phyloP scores from a whole-genome alignment of 1,140 invertebrate genomes.

The Cyclina sinensis region DNA sequence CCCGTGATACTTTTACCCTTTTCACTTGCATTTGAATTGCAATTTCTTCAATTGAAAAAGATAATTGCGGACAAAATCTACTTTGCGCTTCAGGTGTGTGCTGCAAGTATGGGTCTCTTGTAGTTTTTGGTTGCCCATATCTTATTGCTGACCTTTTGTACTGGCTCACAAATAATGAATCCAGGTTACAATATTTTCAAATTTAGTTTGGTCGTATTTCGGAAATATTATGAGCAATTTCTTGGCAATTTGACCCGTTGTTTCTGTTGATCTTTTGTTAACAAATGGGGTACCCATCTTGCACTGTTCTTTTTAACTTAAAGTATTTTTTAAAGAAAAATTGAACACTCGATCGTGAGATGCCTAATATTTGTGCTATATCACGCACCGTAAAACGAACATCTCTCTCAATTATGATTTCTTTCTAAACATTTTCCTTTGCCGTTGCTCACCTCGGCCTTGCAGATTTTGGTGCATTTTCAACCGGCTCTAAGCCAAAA shows the following conservation, averaged over 20 bases:
- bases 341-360: neutral
- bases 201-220: neutral
- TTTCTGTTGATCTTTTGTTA: neutral
- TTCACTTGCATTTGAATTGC: no score
- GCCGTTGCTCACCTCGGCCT: neutral
- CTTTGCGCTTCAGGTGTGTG: neutral
- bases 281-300: no score
- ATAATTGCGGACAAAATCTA: no score
- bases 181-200: neutral
- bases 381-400: neutral
- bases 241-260: neutral
- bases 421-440: neutral
- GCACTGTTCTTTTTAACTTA: no score
- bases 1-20: neutral
- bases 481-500: neutral
- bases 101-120: constrained; percentile 1
- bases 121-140: constrained; percentile 21
- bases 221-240: neutral
- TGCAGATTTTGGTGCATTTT: neutral
- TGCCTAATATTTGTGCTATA: neutral
- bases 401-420: constrained; percentile 5
- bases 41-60: constrained; percentile 26
- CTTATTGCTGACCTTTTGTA: neutral
- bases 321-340: no score
- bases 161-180: constrained; percentile 33